A percentile compares a stretch with the other conserved stretches of the same genome.
Evolutionary conservation across 2,113 vertebrate species (phyloP).

Genomic region (Ia io): DNA sequence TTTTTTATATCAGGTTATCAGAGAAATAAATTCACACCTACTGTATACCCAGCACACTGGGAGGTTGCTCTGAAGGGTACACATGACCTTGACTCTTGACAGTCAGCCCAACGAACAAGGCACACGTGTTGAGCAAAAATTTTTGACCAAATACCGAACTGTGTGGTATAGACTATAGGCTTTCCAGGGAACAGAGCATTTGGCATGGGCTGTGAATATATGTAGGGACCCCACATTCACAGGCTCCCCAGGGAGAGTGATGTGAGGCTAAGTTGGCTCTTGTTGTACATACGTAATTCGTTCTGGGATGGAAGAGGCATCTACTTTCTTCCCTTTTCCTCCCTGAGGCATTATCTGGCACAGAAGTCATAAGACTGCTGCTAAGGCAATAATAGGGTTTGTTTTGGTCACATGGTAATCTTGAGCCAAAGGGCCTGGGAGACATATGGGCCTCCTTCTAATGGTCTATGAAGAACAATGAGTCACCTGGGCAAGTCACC

Average conservation of each 20-base stretch:
- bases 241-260: not conserved
- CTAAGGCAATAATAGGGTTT: not conserved
- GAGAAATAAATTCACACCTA: not conserved
- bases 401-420: not conserved
- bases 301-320: not conserved
- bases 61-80: not conserved
- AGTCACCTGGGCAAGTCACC: constrained; percentile 20
- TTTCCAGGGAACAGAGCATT: not conserved
- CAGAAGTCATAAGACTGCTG: not conserved
- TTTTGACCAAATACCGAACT: not conserved
- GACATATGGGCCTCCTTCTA: not conserved
- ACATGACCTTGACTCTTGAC: not conserved
- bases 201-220: not conserved
- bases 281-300: not conserved
- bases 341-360: not conserved
- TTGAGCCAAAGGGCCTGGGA: not conserved
- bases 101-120: not conserved
- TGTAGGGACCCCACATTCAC: not conserved
- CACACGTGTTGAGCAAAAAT: not conserved
- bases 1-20: not conserved
- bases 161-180: not conserved
- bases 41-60: not conserved
- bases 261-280: not conserved
- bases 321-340: not conserved
- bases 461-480: not conserved